Percentiles rank a stretch among this genome's conserved stretches.
phyloP scores from a whole-genome alignment of 2,113 vertebrate species.

The Brachypodius melanocephalos region DNA sequence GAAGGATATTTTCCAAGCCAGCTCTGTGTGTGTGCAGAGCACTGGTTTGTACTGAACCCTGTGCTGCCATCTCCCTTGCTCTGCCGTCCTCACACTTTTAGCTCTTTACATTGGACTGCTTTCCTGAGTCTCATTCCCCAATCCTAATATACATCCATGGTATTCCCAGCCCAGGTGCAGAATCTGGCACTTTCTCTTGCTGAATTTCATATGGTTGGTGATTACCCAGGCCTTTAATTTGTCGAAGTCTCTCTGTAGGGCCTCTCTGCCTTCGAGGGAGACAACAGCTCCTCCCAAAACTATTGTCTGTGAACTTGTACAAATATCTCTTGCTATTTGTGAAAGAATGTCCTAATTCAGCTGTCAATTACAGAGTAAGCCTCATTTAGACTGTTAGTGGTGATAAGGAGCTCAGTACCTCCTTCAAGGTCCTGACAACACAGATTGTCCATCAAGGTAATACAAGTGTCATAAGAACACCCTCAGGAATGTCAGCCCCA shows the following conservation, averaged over 20 bases:
- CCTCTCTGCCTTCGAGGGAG: not conserved
- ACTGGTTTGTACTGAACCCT: not conserved
- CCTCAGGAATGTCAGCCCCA: not conserved
- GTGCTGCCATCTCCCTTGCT: not conserved
- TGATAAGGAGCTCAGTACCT: not conserved
- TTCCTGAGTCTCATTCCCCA: not conserved
- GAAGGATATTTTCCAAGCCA: not conserved
- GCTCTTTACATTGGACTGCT: not conserved
- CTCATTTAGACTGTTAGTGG: not conserved
- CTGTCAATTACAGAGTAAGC: not conserved
- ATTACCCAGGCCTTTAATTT: not conserved
- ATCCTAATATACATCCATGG: not conserved
- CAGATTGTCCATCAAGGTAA: not conserved
- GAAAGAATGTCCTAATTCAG: not conserved
- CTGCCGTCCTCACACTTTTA: not conserved
- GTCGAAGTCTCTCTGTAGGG: not conserved
- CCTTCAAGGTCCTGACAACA: not conserved
- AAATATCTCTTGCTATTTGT: not conserved
- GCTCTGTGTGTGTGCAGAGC: fast-evolving
- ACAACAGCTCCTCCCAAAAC: not conserved
- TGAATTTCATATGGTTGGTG: not conserved
- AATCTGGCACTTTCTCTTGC: not conserved
- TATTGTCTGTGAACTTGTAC: not conserved
- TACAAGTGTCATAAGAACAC: not conserved
- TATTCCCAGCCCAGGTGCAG: not conserved